A percentile compares a stretch with the other conserved stretches of the same genome.
Evolutionary conservation across 2,797 vertebrate genomes (phyloP).

Genomic region (Crotalus adamanteus): DNA sequence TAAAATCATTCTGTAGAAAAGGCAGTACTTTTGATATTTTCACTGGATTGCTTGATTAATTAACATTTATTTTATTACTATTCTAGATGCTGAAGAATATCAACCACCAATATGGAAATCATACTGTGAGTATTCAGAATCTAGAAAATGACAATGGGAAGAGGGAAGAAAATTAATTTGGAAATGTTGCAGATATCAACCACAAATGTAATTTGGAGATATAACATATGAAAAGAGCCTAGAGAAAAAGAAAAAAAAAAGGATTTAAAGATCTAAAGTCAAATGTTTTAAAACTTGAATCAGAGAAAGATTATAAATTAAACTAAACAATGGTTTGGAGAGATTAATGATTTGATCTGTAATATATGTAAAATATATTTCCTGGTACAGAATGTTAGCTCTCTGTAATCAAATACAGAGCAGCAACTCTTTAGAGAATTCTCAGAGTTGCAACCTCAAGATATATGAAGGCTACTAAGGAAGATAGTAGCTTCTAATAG

Average conservation of each 20-base stretch:
- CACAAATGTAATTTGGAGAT: not conserved
- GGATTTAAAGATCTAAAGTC: not conserved
- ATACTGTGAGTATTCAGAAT: conserved; percentile 87
- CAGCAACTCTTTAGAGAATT: not conserved
- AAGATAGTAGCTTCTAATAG: not conserved
- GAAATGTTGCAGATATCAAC: not conserved
- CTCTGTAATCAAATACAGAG: not conserved
- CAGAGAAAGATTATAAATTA: not conserved
- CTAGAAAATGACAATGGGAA: not conserved
- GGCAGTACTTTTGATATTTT: conserved; percentile 54
- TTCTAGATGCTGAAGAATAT: conserved; percentile 96
- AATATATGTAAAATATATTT: not conserved
- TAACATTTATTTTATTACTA: conserved; percentile 53
- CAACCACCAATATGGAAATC: conserved; percentile 99
- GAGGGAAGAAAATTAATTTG: not conserved
- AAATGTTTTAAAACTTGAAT: not conserved
- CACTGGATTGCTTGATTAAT: conserved; percentile 48
- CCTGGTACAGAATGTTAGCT: not conserved
- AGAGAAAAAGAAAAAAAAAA: not conserved
- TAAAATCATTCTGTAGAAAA: conserved; percentile 39
- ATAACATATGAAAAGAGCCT: not conserved
- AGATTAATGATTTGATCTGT: not conserved
- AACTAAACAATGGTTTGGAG: not conserved
- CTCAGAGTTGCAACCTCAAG: not conserved
- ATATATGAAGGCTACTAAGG: not conserved